Percentiles rank a stretch among this genome's conserved stretches.
phyloP scores from a whole-genome alignment of 2,888 invertebrate species.

The Drosophila antonietae region DNA sequence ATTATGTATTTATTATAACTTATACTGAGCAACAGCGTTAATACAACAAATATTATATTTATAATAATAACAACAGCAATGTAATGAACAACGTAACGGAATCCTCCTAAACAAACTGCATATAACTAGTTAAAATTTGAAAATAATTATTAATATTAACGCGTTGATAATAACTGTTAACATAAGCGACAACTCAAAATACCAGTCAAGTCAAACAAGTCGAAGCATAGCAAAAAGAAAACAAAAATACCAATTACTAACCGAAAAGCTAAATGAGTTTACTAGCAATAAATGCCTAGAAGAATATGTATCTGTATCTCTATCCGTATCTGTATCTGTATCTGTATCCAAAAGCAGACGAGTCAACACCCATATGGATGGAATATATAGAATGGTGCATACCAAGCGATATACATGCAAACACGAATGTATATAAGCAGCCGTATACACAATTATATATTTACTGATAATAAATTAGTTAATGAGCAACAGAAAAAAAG shows the following conservation, averaged over 20 bases:
- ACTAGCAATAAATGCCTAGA: conserved; percentile 64
- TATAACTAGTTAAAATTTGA: conserved; percentile 65
- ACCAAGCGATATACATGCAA: conserved; percentile 63
- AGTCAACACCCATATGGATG: conserved; percentile 72
- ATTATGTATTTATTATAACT: conserved; percentile 81
- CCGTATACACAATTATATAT: conserved; percentile 60
- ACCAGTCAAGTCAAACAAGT: conserved; percentile 70
- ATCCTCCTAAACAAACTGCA: conserved; percentile 72
- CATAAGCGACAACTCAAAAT: conserved; percentile 51
- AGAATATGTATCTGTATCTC: conserved; percentile 37
- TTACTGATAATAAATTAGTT: conserved; percentile 74
- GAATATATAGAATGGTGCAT: conserved; percentile 58
- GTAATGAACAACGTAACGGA: conserved; percentile 67
- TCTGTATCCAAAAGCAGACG: conserved; percentile 43
- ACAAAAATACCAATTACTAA: conserved; percentile 48
- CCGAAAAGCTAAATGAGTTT: conserved; percentile 53
- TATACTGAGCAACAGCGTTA: conserved; percentile 69
- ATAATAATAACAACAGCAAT: conserved; percentile 42
- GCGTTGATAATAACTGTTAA: conserved; percentile 73
- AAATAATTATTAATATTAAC: conserved; percentile 58
- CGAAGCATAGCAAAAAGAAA: conserved; percentile 68
- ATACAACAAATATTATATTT: conserved; percentile 41
- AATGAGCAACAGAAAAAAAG: conserved; percentile 37
- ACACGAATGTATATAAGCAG: conserved; percentile 58
- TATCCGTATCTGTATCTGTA: conserved; percentile 36